These are phyloP conservation scores for Acanthurus lineatus DNA, from an alignment of 2,797 vertebrate species.

Conservation along the genomic window DNA sequence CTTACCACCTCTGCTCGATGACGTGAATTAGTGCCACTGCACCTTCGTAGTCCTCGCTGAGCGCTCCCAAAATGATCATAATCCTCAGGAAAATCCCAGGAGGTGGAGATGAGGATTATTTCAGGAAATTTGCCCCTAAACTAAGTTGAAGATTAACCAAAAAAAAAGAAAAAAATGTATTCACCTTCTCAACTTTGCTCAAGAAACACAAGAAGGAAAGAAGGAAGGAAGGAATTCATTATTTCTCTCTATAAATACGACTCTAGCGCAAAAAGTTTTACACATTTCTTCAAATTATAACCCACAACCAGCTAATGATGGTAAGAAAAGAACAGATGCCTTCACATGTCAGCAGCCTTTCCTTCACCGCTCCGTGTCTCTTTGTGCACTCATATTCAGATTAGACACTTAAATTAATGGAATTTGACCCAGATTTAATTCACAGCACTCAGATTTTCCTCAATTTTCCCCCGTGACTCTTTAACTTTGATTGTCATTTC, in stretches of 20 bases:
- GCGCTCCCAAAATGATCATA: conserved; percentile 67
- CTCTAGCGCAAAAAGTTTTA: not conserved
- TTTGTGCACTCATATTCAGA: not conserved
- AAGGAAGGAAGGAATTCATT: conserved; percentile 38
- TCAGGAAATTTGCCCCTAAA: conserved; percentile 37
- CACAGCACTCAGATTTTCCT: not conserved
- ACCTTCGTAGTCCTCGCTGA: conserved; percentile 51
- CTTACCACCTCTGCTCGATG: not conserved
- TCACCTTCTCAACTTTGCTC: conserved; percentile 45
- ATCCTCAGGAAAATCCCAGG: conserved; percentile 60
- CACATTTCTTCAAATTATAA: conserved; percentile 52
- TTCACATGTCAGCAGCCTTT: not conserved
- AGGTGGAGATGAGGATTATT: conserved; percentile 52
- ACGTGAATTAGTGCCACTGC: conserved; percentile 39
- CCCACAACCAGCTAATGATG: conserved; percentile 40
- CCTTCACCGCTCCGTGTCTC: not conserved
- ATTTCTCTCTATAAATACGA: conserved; percentile 12
- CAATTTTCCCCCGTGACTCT: not conserved
- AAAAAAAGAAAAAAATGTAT: conserved; percentile 43
- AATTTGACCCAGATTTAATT: conserved; percentile 5
- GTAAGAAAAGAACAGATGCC: not conserved
- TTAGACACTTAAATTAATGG: not conserved
- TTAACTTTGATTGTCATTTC: not conserved
- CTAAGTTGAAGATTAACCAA: conserved; percentile 59
- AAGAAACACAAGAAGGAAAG: conserved; percentile 25